These are phyloP conservation scores for Scaptomyza tumidula DNA, from an alignment of 2,888 invertebrate species.

Conservation along the genomic window DNA sequence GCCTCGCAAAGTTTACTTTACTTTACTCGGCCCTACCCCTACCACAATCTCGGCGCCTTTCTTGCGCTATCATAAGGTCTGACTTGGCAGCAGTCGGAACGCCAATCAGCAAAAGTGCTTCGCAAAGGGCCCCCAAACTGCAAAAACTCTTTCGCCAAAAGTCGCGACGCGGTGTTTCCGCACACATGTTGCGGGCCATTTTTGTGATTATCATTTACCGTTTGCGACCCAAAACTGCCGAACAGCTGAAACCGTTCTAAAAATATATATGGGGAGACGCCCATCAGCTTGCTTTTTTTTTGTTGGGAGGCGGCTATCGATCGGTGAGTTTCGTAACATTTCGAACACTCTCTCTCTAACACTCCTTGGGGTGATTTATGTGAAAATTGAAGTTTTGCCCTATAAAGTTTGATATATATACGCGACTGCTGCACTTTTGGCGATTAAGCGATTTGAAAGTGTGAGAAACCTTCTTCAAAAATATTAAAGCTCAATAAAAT, in stretches of 20 bases:
- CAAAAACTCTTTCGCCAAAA: conserved; percentile 71
- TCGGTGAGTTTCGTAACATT: conserved; percentile 33
- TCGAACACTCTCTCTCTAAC: background rate
- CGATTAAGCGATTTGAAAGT: conserved; percentile 17
- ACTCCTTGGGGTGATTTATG: conserved; percentile 48
- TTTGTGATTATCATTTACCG: conserved; percentile 77
- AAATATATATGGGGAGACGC: background rate
- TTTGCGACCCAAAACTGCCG: conserved; percentile 27
- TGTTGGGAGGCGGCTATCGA: conserved; percentile 38
- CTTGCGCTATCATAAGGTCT: conserved; percentile 4
- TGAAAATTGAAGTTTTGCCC: conserved; percentile 54
- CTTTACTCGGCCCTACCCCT: background rate
- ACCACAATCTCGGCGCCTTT: background rate
- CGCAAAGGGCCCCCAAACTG: conserved; percentile 42
- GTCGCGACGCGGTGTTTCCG: conserved; percentile 76
- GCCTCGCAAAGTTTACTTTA: conserved; percentile 58
- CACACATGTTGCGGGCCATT: conserved; percentile 79
- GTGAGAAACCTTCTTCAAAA: background rate
- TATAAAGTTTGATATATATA: conserved; percentile 43
- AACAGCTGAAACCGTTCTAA: conserved; percentile 26
- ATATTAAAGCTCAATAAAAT: background rate
- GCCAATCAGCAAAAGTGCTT: conserved; percentile 74
- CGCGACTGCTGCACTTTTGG: conserved; percentile 18
- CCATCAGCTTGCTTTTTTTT: too few species aligned
- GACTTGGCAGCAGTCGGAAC: conserved; percentile 39